These are phyloP conservation scores for Aspidoscelis tigris DNA, from an alignment of 2,113 vertebrate genomes.

Conservation along the genomic window DNA sequence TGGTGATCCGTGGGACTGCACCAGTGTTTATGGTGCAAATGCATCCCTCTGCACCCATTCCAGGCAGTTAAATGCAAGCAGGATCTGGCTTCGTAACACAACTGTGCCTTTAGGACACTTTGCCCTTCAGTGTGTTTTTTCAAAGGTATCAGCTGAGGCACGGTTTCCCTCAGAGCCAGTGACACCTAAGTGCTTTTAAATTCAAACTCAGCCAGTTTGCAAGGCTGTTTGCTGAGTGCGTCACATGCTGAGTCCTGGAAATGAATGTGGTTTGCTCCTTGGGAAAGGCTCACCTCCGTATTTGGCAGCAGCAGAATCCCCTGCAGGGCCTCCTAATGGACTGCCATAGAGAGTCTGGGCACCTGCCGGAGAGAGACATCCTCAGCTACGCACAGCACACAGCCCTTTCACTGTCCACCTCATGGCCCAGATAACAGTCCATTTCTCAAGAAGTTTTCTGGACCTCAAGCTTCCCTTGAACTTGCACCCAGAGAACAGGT, in stretches of 20 bases:
- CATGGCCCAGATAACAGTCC: background rate
- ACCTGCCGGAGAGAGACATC: slow-evolving; percentile 4
- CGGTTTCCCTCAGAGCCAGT: background rate
- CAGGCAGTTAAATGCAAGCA: no score
- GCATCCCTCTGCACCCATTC: no score
- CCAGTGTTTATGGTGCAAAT: no score
- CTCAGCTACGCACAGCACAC: no score
- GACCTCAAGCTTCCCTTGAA: background rate
- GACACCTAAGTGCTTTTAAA: background rate
- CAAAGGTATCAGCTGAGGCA: background rate
- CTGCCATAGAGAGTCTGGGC: background rate
- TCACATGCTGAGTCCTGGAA: background rate
- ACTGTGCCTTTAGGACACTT: background rate
- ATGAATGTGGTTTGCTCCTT: background rate
- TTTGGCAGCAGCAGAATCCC: slow-evolving; percentile 2
- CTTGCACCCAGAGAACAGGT: background rate
- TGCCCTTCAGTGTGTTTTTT: background rate
- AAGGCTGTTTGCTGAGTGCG: background rate
- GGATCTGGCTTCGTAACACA: background rate
- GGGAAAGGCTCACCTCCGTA: slow-evolving; percentile 18
- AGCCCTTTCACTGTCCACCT: background rate
- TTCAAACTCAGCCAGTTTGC: background rate
- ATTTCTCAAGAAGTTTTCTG: background rate
- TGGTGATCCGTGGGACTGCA: no score
- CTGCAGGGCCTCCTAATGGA: slow-evolving; percentile 4